Evolutionary conservation across 2,888 invertebrate genomes (phyloP), one percentile per base, ranked within the genome.

Genomic region (Eupithecia abbreviata): DNA sequence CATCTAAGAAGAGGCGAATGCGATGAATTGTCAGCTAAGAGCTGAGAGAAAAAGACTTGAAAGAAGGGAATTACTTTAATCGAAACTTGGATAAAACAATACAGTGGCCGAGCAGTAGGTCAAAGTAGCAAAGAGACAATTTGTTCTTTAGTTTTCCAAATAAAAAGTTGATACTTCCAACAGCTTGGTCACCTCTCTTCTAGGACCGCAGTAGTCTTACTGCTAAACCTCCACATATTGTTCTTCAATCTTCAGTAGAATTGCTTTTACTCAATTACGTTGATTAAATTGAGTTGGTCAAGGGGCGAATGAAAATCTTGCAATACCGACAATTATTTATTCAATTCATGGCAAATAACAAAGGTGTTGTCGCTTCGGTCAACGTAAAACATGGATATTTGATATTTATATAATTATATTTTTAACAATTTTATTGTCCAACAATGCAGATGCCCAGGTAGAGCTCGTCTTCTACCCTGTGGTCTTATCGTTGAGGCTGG

Each of bases 311-410:
- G 51, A 70, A 78, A 84, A 80, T 74, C 71, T 66, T 78, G 62
- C 81, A 78, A 78, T 85, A 87, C 80, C 74, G 85, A 89, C 82
- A 87, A 85, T 88, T 86, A 89, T 90, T 90, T 90, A 90, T 90
- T 90, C 88, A 89, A 87, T 87, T 87, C 87, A 92, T 92, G 91
- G 92, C 92, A 92, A 91, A 86, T 90, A 89, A 89, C 88, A 89
- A 83, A 83, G 87, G 18, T 18, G 79, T 80, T 81, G 83, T 83
- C 79, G 82, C 86, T 86, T 84, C 87, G 86, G 77, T 84, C 85
- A 89, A 88, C 87, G 81, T 84, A 84, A 84, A 85, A 84, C 77
- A 79, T 70, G 66, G 43, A 47, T 43, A 68, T 41, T 42, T 65
- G 30, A 30, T 30, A 30, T 30, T 7, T 42, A 4, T n/a, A 55